Conservation (phyloP, 2,797 vertebrate species). For the Alosa sapidissima region DNA sequence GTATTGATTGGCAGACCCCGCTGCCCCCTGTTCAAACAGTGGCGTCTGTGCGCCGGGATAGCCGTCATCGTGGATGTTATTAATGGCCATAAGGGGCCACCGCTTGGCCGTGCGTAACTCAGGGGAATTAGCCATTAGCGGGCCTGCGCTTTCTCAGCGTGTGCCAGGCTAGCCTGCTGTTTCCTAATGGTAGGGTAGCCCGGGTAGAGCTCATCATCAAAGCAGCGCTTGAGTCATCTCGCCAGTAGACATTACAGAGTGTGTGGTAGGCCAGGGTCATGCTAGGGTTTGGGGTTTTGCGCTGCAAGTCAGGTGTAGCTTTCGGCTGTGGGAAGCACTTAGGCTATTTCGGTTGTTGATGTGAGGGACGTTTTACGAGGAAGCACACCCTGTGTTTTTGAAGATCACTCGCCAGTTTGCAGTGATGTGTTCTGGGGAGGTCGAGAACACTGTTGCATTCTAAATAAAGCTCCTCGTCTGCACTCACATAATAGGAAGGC, state of each 20-base stretch:
- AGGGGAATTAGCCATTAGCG: not conserved
- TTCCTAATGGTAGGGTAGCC: constrained; percentile 6
- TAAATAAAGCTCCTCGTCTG: not conserved
- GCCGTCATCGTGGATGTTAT: constrained; percentile 37
- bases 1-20: constrained; percentile 50
- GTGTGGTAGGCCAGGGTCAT: not conserved
- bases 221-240: constrained; percentile 2
- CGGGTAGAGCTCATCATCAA: not conserved
- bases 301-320: constrained; percentile 3
- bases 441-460: not conserved
- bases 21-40: constrained; percentile 45
- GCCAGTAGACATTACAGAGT: not conserved
- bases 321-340: not conserved
- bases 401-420: not conserved
- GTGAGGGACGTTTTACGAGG: constrained; percentile 1
- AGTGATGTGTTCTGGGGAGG: not conserved
- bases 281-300: not conserved
- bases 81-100: constrained; percentile 34
- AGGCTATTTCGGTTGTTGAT: not conserved
- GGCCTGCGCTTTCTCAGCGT: constrained; percentile 42
- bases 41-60: constrained; percentile 37
- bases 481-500: not conserved
- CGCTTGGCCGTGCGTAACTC: not conserved
- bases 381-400: not conserved
- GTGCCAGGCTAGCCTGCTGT: constrained; percentile 11